Evolutionary conservation across 2,797 vertebrate genomes (phyloP).

Genomic region (Aulostomus chinensis): DNA sequence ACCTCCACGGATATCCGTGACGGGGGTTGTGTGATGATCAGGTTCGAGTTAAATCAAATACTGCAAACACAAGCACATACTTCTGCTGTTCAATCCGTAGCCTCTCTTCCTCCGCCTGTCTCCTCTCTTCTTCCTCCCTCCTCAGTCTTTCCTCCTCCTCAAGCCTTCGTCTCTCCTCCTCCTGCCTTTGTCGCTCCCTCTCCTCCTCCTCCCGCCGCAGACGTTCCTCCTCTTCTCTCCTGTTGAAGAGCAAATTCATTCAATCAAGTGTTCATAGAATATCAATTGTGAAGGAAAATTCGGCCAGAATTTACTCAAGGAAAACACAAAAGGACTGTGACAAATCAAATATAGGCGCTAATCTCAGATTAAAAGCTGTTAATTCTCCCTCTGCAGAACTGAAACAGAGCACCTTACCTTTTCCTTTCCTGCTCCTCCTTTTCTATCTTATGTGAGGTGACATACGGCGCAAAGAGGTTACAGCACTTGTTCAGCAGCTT

Average conservation of each 20-base stretch:
- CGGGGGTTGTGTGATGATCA: neutral
- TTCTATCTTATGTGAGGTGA: slow-evolving; percentile 97
- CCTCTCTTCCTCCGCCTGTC: slow-evolving; percentile 90
- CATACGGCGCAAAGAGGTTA: slow-evolving; percentile 91
- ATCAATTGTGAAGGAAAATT: too few relatives aligned
- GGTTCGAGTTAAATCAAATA: neutral
- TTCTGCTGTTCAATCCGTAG: slow-evolving; percentile 96
- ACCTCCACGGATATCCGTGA: neutral
- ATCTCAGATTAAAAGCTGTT: too few relatives aligned
- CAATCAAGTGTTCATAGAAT: too few relatives aligned
- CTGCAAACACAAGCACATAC: slow-evolving; percentile 67
- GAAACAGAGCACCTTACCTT: slow-evolving; percentile 78
- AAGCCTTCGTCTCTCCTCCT: slow-evolving; percentile 85
- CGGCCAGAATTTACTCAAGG: too few relatives aligned
- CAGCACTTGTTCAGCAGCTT: slow-evolving; percentile 94
- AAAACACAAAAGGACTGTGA: too few relatives aligned
- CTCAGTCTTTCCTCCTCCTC: slow-evolving; percentile 90
- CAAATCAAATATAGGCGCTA: too few relatives aligned
- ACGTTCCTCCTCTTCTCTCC: slow-evolving; percentile 91
- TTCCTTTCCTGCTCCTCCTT: slow-evolving; percentile 95
- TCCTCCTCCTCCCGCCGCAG: slow-evolving; percentile 89
- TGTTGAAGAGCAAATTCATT: too few relatives aligned
- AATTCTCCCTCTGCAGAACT: too few relatives aligned
- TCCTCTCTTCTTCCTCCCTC: slow-evolving; percentile 92
- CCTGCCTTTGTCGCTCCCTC: slow-evolving; percentile 85